These are phyloP conservation scores for Danio tinwini DNA, from an alignment of 2,797 vertebrate genomes.

Conservation along the genomic window DNA sequence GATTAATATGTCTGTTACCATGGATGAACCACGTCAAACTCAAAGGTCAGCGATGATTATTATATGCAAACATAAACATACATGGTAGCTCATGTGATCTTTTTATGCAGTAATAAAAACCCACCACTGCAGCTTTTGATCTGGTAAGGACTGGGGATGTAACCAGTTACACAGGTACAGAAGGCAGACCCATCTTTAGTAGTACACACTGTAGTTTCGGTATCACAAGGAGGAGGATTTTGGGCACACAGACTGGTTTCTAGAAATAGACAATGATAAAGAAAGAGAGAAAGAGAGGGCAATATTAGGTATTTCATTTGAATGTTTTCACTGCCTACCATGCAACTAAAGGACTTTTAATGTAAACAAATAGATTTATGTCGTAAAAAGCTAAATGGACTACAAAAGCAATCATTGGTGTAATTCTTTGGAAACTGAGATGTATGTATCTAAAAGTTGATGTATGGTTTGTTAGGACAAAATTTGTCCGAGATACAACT, in stretches of 20 bases:
- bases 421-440: too few species aligned
- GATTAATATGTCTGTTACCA: not conserved
- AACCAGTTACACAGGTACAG: slow-evolving; percentile 73
- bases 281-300: not conserved
- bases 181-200: accelerated
- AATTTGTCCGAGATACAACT: too few species aligned
- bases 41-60: not conserved
- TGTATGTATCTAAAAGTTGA: too few species aligned
- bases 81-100: not conserved
- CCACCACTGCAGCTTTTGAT: slow-evolving; percentile 73
- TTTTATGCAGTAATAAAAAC: not conserved
- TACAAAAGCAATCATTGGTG: too few species aligned
- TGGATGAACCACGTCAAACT: not conserved
- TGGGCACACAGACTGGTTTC: slow-evolving; percentile 55
- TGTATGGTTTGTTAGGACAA: too few species aligned
- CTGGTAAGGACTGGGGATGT: slow-evolving; percentile 63
- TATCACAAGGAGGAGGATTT: slow-evolving; percentile 65
- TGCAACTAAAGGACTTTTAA: too few species aligned
- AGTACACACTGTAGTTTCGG: slow-evolving; percentile 55
- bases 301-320: not conserved
- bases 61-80: not conserved
- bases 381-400: too few species aligned
- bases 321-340: too few species aligned
- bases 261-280: slow-evolving; percentile 16
- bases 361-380: too few species aligned